Evolutionary conservation across 2,797 vertebrate genomes (phyloP), one percentile per base, ranked within the genome.

Genomic region (Lepidocolaptes lacrymiger): DNA sequence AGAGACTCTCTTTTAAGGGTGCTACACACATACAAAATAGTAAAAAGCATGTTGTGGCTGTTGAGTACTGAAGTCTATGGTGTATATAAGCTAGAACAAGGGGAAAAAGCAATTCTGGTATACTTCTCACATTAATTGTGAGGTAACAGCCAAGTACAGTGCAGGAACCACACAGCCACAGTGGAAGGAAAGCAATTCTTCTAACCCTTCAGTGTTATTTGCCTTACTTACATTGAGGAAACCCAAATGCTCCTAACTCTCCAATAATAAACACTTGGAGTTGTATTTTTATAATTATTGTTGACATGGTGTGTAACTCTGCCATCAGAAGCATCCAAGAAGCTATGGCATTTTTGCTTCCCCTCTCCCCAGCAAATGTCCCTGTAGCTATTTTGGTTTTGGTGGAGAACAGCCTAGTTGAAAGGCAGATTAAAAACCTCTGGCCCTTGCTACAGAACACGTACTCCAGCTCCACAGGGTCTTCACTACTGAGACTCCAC

Each of bases 401-500:
- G 17, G 77, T 85, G 87, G 73, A 85, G 92, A 94, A 94, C 75
- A 92, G 89, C 10, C 81, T 44, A 89, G 91, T 94, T 97, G 95
- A 91, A 88, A 93, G 80, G 91, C 93, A 88, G 92, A 96, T 97
- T 91, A 95, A 97, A 97, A 95, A 93, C 88, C 96, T 84, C 86
- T 63, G 85, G 95, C 95, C 93, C 94, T 64, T 95, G 81, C 80
- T 91, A 91, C 84, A 91, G 75, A 94, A 86, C 89, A 94, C 76
- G 62, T 89, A 85, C 87, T 97, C 85, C 92, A 96, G 76, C 97
- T 97, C 97, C 96, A 91, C 85, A 81, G 95, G 95, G 96, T 81
- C 89, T 95, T 95, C 13, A 83, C 96, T 97, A 93, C 97, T 95
- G 95, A 90, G 95, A 96, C 97, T 98, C 97, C 97, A 96, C 92